Conservation (phyloP, 2,888 invertebrate species). For the Galerucella pusilla region DNA sequence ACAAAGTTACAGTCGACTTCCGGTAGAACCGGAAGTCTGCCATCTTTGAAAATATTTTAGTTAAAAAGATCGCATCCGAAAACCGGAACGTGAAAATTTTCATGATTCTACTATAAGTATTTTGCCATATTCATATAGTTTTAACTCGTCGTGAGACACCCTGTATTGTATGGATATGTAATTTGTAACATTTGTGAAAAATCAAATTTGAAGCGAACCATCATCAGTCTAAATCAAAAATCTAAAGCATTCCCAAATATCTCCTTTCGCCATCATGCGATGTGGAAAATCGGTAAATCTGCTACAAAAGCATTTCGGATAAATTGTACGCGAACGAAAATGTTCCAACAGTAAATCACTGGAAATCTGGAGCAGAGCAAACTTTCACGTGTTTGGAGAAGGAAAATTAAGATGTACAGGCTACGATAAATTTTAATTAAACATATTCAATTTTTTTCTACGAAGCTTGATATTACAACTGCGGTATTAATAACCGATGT, state of each 20-base stretch:
- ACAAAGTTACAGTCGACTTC: no score
- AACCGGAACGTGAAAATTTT: no score
- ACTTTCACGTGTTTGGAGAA: not conserved
- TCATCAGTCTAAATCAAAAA: not conserved
- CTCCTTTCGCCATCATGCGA: not conserved
- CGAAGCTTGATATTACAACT: not conserved
- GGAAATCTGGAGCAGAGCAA: not conserved
- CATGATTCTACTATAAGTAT: no score
- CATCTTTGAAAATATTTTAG: no score
- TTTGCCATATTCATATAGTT: no score
- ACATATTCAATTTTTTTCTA: not conserved
- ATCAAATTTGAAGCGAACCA: not conserved
- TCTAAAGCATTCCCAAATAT: constrained; percentile 9
- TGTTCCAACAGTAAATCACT: not conserved
- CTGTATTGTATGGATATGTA: no score
- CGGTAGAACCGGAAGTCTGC: no score
- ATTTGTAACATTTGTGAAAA: not conserved
- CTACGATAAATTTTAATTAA: not conserved
- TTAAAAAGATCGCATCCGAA: no score
- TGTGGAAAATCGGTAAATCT: constrained; percentile 8
- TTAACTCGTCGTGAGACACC: no score
- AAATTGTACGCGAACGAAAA: not conserved
- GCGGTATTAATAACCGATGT: not conserved
- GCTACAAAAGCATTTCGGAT: not conserved
- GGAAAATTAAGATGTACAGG: not conserved